Conservation (phyloP, 2,797 vertebrate species). For the Thaleichthys pacificus region DNA sequence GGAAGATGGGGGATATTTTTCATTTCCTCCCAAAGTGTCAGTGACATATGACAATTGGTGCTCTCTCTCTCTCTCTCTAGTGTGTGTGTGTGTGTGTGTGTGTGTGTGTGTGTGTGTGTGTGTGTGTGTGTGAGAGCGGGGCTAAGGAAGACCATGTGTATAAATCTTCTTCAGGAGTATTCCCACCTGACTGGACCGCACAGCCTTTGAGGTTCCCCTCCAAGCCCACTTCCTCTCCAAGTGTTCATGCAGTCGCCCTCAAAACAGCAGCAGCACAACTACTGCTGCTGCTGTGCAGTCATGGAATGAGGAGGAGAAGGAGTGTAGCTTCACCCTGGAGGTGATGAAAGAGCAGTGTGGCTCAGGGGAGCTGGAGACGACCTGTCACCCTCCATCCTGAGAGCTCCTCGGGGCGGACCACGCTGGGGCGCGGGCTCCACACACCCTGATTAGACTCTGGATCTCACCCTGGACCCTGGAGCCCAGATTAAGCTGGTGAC, state of each 20-base stretch:
- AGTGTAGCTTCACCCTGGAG: too few species aligned
- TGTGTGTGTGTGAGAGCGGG: too few species aligned
- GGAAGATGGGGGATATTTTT: slow-evolving; percentile 45
- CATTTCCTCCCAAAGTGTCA: slow-evolving; percentile 28
- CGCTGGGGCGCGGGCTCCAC: slow-evolving; percentile 46
- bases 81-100: background rate
- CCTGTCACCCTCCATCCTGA: slow-evolving; percentile 59
- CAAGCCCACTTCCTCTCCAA: slow-evolving; percentile 10
- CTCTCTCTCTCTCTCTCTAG: too few species aligned
- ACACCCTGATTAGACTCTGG: slow-evolving; percentile 75
- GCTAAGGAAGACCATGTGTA: too few species aligned
- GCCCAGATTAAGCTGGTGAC: slow-evolving; percentile 75
- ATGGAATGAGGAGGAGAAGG: slow-evolving; percentile 26
- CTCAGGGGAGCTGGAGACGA: slow-evolving; percentile 50
- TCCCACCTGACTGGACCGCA: slow-evolving; percentile 37
- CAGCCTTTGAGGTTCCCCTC: background rate
- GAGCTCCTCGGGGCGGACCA: slow-evolving; percentile 37
- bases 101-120: background rate
- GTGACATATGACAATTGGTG: background rate
- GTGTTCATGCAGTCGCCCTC: slow-evolving; percentile 33
- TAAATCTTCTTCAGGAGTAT: too few species aligned
- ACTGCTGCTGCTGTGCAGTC: slow-evolving; percentile 46
- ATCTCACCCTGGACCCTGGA: slow-evolving; percentile 78
- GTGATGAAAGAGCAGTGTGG: slow-evolving; percentile 17
- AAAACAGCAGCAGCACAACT: slow-evolving; percentile 49